phyloP scores from a whole-genome alignment of 2,888 invertebrate species.

The Spisula subtruncata region DNA sequence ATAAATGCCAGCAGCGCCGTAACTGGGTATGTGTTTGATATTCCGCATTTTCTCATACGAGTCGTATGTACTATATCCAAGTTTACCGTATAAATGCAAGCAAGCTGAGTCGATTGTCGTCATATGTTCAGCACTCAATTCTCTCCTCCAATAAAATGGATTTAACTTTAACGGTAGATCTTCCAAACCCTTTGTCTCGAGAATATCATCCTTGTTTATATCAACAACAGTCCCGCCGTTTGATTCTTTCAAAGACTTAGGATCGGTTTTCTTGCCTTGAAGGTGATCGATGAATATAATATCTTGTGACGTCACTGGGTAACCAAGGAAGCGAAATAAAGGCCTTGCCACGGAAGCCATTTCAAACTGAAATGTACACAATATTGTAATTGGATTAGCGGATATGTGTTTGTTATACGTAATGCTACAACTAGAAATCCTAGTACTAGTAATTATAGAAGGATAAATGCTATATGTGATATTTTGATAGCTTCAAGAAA shows the following conservation, averaged over 20 bases:
- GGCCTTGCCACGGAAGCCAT: constrained; percentile 27
- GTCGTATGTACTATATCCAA: constrained; percentile 37
- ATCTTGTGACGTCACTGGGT: background rate
- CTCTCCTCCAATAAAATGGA: constrained; percentile 34
- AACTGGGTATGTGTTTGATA: constrained; percentile 25
- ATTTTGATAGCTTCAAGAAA: too few relatives aligned
- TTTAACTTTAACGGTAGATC: background rate
- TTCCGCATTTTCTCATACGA: background rate
- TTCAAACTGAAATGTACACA: constrained; percentile 36
- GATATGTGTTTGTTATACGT: too few relatives aligned
- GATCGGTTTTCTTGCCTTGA: background rate
- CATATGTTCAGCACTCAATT: background rate
- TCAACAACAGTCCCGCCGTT: background rate
- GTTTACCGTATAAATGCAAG: background rate
- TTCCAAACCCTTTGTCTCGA: background rate
- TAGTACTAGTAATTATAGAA: too few relatives aligned
- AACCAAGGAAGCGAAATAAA: constrained; percentile 31
- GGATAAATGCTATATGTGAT: too few relatives aligned
- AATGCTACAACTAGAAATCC: too few relatives aligned
- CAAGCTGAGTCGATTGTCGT: constrained; percentile 11
- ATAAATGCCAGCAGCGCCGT: constrained; percentile 35
- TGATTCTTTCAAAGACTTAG: background rate
- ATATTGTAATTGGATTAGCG: too few relatives aligned
- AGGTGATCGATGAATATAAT: background rate
- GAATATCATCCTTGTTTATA: background rate